Evolutionary conservation across 2,888 invertebrate genomes (phyloP), one percentile per base, ranked within the genome.

Genomic region (Drosophila neoperkinsi): DNA sequence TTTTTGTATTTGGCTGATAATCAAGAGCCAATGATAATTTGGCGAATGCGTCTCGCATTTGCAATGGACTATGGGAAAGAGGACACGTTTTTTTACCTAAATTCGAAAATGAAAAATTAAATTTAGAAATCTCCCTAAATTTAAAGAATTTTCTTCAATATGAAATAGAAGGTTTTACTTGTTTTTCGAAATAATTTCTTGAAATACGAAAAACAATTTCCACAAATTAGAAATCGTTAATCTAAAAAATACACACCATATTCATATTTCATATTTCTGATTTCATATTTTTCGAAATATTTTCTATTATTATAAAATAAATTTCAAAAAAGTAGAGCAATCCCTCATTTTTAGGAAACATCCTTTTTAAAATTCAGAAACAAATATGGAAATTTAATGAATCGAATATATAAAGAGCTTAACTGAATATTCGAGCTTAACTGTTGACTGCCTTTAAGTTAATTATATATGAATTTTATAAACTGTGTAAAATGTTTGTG

Each of bases 11-110:
- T 30, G 9, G 5, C n/a, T 63, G 46, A 62, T 58, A 86, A 79
- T 84, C 84, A 84, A 84, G 81, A 71, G 87, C 71, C 80, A 71
- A 77, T 77, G 81, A 89, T 79, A 81, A 71, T 68, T 31, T 66
- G 74, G 71, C 71, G 68, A 77, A 77, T 79, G 74, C 58, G 65
- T 65, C 70, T 59, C 59, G 53, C 56, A 50, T 36, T 36, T 53
- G 28, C 10, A 43, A 52, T 41, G 31, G 41, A 77, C 66, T 57
- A 18, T 43, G 21, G 57, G 10, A 16, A 28, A 28, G 10, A 2
- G 0, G 6, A 16, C 11, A 25, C 11, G 10, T 28, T 50, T 4
- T 28, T 5, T 10, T 1, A 10, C 25, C 0, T 13, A 5, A 21
- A 1, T 21, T 46, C 46, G 4, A 28, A 18, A 49, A 5, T 3